phyloP scores from a whole-genome alignment of 2,888 invertebrate species.

The Cryptocheilus praepositus region DNA sequence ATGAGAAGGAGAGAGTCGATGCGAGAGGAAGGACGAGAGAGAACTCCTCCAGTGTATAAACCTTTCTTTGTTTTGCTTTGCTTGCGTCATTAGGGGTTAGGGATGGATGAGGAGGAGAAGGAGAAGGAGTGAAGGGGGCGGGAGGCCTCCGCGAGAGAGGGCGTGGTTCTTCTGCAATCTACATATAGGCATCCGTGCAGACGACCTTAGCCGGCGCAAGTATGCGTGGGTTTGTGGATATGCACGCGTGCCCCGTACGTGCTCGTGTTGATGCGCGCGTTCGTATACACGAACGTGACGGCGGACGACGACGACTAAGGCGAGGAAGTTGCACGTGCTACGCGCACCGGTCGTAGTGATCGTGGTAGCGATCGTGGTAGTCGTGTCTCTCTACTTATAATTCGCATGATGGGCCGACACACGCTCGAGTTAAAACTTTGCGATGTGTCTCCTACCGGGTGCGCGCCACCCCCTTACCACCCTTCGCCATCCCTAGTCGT shows the following conservation, averaged over 20 bases:
- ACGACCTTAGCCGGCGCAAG: conserved; percentile 47
- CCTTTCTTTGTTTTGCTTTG: conserved; percentile 78
- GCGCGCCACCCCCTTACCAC: conserved; percentile 28
- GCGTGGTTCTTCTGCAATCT: conserved; percentile 72
- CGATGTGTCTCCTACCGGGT: conserved; percentile 52
- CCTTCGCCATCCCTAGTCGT: conserved; percentile 15
- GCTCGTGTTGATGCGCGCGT: background rate
- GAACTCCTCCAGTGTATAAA: conserved; percentile 68
- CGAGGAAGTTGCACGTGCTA: conserved; percentile 38
- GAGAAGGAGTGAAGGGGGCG: conserved; percentile 50
- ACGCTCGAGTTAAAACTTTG: conserved; percentile 67
- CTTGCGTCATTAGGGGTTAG: conserved; percentile 77
- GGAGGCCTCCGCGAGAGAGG: conserved; percentile 64
- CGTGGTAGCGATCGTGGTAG: conserved; percentile 32
- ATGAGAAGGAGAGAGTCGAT: conserved; percentile 29
- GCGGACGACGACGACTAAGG: background rate
- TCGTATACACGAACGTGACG: background rate
- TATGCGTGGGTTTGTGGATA: conserved; percentile 16
- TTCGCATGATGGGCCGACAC: conserved; percentile 66
- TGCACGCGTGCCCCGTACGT: conserved; percentile 13
- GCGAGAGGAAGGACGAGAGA: conserved; percentile 29
- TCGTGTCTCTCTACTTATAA: conserved; percentile 60
- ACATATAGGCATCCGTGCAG: conserved; percentile 65
- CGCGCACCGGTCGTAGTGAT: conserved; percentile 24
- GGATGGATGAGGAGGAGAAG: conserved; percentile 58